Base-by-base conservation (phyloP, 2,113 vertebrate species). In the Cygnus buccinator region DNA sequence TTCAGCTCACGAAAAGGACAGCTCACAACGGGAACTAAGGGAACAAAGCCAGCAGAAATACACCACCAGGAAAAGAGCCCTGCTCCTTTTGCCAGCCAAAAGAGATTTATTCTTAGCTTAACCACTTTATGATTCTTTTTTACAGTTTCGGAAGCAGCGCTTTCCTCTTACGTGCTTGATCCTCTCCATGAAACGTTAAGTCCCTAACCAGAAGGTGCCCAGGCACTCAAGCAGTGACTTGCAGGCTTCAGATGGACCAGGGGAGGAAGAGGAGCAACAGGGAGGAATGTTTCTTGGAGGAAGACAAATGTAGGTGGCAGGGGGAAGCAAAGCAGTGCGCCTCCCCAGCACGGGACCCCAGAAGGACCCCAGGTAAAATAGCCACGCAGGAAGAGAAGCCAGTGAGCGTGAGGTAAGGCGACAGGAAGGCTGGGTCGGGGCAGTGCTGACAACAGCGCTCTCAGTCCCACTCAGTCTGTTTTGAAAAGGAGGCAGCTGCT, bases 401-500 rank as follows among this genome's bases (percentile, higher is more conserved):
- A n/a, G 29, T 43, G 44, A 5, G 6, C 19, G 5, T 4, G 16
- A 44, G n/a, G 11, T 52, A 54, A 85, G 48, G 85, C 58, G 87
- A 84, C 59, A 77, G 67, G 41, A 94, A 78, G 67, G 55, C 67
- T 65, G 35, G 50, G 59, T 70, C 79, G 21, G 66, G 61, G 71
- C 80, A 86, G 52, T 23, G 63, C 68, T 96, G 68, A 90, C 89
- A 66, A 31, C n/a, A 70, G 44, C 44, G 50, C 86, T 41, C 23
- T 0, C 79, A 89, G 79, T 46, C 54, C 78, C 48, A 71, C 75
- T 80, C 55, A 2, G 59, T 23, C 55, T 92, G 72, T 48, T 94
- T 92, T 89, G 63, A 59, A 90, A 88, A 88, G 48, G 26, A 88
- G 50, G 75, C 75, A 94, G 86, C 85, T 86, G 65, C 83, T 67